These are phyloP conservation scores for Sarcophaga caerulescens DNA, from an alignment of 2,888 invertebrate species.

Conservation along the genomic window DNA sequence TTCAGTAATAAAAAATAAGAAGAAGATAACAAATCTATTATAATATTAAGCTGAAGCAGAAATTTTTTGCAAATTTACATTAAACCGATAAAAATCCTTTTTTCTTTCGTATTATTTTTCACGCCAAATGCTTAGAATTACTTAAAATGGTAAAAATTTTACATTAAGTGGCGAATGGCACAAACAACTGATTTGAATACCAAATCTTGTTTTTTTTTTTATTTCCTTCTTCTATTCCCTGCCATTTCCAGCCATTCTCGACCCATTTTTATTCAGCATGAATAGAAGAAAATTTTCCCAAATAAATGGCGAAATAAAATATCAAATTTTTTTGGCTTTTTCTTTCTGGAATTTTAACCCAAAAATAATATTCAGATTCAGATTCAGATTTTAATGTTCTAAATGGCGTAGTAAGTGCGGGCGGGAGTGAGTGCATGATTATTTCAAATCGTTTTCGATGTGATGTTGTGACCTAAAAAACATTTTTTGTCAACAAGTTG, in stretches of 20 bases:
- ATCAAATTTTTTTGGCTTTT: neutral
- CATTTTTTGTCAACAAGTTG: conserved; percentile 31
- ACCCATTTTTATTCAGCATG: neutral
- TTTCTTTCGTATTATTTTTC: neutral
- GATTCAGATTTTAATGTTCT: neutral
- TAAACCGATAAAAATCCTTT: neutral
- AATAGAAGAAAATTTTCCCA: neutral
- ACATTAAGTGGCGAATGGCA: conserved; percentile 22
- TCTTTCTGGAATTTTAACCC: neutral
- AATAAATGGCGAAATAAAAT: neutral
- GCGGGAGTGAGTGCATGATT: neutral
- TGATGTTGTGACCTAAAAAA: conserved; percentile 21
- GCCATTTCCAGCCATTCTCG: neutral
- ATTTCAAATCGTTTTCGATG: neutral
- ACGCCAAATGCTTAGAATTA: neutral
- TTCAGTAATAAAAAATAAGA: neutral
- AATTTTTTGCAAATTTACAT: neutral
- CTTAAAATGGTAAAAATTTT: neutral
- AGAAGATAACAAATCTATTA: neutral
- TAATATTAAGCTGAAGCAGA: neutral
- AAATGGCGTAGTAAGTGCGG: neutral
- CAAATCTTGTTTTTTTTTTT: conserved; percentile 18
- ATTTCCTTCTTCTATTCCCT: neutral
- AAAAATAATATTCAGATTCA: neutral
- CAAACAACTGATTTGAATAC: neutral